Evolutionary conservation across 1,140 invertebrate genomes (phyloP).

Genomic region (Drosophila triauraria): DNA sequence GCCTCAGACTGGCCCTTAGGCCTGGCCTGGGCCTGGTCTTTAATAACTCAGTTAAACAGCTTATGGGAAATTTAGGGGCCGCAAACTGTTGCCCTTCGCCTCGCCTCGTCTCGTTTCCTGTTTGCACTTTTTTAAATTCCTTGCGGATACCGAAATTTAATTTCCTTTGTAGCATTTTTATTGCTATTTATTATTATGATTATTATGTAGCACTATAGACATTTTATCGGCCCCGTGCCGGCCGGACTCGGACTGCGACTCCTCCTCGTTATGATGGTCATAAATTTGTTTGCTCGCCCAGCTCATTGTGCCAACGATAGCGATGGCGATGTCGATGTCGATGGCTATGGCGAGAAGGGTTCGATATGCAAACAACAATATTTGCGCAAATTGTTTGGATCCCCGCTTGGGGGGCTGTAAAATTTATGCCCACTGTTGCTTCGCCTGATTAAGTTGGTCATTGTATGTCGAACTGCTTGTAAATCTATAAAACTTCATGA

Average conservation of each 20-base stretch:
- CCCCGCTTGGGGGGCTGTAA: constrained; percentile 27
- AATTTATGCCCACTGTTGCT: constrained; percentile 60
- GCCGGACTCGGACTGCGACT: background rate
- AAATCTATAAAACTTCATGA: constrained; percentile 64
- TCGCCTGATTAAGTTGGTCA: constrained; percentile 49
- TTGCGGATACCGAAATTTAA: constrained; percentile 65
- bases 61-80: constrained; percentile 52
- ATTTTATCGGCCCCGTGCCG: constrained; percentile 26
- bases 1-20: background rate
- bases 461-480: constrained; percentile 54
- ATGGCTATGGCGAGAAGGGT: constrained; percentile 42
- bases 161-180: constrained; percentile 67
- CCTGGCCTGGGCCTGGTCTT: background rate
- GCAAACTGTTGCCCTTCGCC: constrained; percentile 23
- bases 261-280: constrained; percentile 48
- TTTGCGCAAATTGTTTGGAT: constrained; percentile 61
- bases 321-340: background rate
- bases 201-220: constrained; percentile 61
- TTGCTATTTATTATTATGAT: constrained; percentile 70
- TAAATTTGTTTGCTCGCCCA: constrained; percentile 58
- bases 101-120: constrained; percentile 29
- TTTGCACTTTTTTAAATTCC: constrained; percentile 54
- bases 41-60: constrained; percentile 66
- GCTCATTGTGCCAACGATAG: constrained; percentile 43
- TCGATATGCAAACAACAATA: constrained; percentile 68